Percentiles rank a stretch among this genome's conserved stretches.
Evolutionary conservation across 2,797 vertebrate species (phyloP).

Genomic region (Periparus ater): DNA sequence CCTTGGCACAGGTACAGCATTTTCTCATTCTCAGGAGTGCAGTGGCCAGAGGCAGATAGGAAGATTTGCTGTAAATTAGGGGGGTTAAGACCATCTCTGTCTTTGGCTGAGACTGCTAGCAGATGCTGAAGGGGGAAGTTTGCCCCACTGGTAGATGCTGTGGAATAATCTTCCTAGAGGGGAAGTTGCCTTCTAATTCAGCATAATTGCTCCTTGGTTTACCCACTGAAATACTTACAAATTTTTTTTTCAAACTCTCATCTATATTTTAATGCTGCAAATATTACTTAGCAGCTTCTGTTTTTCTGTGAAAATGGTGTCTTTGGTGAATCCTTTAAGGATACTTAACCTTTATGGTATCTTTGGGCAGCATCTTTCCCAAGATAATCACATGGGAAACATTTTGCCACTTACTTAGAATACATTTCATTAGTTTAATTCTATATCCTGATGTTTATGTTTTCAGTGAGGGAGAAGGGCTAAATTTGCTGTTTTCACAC

Average conservation of each 20-base stretch:
- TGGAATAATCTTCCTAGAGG: neutral
- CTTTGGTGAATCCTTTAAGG: neutral
- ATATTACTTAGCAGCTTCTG: neutral
- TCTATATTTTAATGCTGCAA: neutral
- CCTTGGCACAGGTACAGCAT: neutral
- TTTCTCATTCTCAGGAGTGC: neutral
- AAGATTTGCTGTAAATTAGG: neutral
- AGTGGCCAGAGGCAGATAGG: neutral
- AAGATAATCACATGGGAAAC: neutral
- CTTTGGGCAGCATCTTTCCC: neutral
- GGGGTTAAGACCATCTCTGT: neutral
- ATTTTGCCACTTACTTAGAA: neutral
- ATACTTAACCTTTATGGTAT: neutral
- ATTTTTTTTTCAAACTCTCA: neutral
- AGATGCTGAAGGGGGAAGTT: neutral
- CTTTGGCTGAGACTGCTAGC: neutral
- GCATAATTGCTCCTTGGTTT: neutral
- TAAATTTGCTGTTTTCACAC: neutral
- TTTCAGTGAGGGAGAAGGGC: neutral
- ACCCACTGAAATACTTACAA: neutral
- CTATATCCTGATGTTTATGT: neutral
- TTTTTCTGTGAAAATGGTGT: neutral
- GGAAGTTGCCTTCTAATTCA: neutral
- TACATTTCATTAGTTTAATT: neutral
- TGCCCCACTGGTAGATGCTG: neutral